phyloP scores from a whole-genome alignment of 2,888 invertebrate genomes.

The Sisyra terminalis region DNA sequence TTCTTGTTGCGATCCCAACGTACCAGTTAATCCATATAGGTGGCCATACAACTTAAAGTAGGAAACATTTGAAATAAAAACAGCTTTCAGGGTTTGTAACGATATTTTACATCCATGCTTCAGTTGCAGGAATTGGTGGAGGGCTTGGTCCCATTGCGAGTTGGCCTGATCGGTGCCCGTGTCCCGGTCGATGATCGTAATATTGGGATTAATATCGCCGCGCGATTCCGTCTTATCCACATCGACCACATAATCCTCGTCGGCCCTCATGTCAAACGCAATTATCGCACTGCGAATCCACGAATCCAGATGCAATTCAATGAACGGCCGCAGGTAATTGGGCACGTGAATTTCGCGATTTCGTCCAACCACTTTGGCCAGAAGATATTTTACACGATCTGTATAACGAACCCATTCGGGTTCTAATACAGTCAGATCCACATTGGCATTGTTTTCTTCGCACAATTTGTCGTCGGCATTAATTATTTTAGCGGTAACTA shows the following conservation, averaged over 20 bases:
- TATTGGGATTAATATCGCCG: constrained; percentile 13
- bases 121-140: constrained; percentile 25
- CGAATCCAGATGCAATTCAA: constrained; percentile 15
- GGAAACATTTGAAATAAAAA: constrained; percentile 23
- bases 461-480: too few species aligned
- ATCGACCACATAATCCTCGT: constrained; percentile 19
- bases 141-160: constrained; percentile 23
- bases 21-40: constrained; percentile 24
- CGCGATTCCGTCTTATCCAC: constrained; percentile 15
- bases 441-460: too few species aligned
- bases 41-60: constrained; percentile 13
- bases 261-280: constrained; percentile 17
- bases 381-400: constrained; percentile 11
- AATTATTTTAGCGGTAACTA: constrained; percentile 11
- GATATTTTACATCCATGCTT: constrained; percentile 21
- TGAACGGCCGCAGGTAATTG: constrained; percentile 15
- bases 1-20: constrained; percentile 20
- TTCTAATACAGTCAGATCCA: constrained; percentile 6
- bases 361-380: constrained; percentile 14
- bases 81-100: constrained; percentile 20
- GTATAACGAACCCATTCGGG: constrained; percentile 8
- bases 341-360: constrained; percentile 13
- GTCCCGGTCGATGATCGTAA: constrained; percentile 19
- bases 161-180: constrained; percentile 22
- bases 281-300: constrained; percentile 18